Percentiles rank a stretch among this genome's conserved stretches.
Conservation (phyloP, 2,888 invertebrate species). For the Parascotia fuliginaria region DNA sequence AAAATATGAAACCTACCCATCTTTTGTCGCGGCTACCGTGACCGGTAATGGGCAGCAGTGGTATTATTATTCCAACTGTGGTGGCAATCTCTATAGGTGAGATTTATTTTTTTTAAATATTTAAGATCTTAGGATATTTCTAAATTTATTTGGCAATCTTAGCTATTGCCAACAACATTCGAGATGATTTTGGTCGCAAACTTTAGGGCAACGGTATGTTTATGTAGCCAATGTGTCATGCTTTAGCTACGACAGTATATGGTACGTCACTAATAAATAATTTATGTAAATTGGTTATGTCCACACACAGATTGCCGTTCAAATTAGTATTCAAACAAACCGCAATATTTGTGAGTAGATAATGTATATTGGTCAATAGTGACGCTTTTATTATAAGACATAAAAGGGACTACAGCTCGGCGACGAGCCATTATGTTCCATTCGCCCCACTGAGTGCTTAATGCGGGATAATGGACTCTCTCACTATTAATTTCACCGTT, state of each 20-base stretch:
- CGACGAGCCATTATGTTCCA: constrained; percentile 70
- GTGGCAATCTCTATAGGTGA: no score
- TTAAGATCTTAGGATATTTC: no score
- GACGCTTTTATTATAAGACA: constrained; percentile 70
- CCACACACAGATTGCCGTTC: background rate
- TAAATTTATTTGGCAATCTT: no score
- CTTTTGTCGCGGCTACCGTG: no score
- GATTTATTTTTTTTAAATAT: no score
- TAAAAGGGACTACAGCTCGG: constrained; percentile 62
- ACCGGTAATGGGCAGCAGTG: no score
- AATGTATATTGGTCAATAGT: constrained; percentile 57
- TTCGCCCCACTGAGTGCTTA: constrained; percentile 76
- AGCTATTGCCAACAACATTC: no score
- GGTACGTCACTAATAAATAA: background rate
- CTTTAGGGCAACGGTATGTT: no score
- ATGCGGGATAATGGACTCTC: constrained; percentile 78
- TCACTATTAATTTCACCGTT: constrained; percentile 76
- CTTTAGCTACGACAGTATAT: background rate
- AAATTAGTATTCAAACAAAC: background rate
- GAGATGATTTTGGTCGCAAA: no score
- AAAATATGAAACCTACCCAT: no score
- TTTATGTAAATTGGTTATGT: background rate
- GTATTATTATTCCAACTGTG: no score
- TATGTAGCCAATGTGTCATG: no score
- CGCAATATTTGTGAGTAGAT: constrained; percentile 30